Evolutionary conservation across 2,888 invertebrate species (phyloP), one percentile per base, ranked within the genome.

Genomic region (Galerucella nymphaeae): DNA sequence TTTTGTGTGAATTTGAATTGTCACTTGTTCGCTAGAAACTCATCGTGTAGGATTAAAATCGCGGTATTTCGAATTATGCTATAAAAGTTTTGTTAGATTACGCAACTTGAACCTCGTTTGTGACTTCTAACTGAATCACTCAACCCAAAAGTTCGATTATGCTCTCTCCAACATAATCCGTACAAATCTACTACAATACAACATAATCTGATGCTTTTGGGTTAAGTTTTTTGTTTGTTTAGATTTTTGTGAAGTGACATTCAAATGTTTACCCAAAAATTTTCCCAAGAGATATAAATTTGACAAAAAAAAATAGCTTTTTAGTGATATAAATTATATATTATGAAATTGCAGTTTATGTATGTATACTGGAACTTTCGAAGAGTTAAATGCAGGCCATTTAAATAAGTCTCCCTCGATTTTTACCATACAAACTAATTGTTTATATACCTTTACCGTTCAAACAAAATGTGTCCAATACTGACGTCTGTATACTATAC

Each of bases 301-400:
- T 76, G 77, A 76, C 69, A 78, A 71, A 77, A 38, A 30, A 38
- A 78, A 72, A 77, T 83, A 82, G 83, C 83, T 83, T 83, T 82
- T 82, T 82, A 82, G 82, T 82, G 79, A 83, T 82, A 81, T 78
- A 78, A 80, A 80, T 79, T 79, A 80, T 80, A 79, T 79, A 78
- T 74, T 77, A 80, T 78, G 78, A 79, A 77, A 80, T 80, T 83
- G 81, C 82, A 81, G 76, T 80, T 80, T 76, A 75, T 70, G 77
- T 78, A 78, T 79, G 75, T 79, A 79, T 80, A 78, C 77, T 78
- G 79, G 77, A 79, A 78, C 75, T 79, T 80, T 77, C 74, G 67
- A 77, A n/a, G 76, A 78, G 75, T 79, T 79, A 74, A 77, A 80
- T 80, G 78, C 80, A 79, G 79, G 78, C 75, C 77, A 77, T 80